Evolutionary conservation across 2,797 vertebrate genomes (phyloP), one percentile per base, ranked within the genome.

Genomic region (Lacerta bilineata): DNA sequence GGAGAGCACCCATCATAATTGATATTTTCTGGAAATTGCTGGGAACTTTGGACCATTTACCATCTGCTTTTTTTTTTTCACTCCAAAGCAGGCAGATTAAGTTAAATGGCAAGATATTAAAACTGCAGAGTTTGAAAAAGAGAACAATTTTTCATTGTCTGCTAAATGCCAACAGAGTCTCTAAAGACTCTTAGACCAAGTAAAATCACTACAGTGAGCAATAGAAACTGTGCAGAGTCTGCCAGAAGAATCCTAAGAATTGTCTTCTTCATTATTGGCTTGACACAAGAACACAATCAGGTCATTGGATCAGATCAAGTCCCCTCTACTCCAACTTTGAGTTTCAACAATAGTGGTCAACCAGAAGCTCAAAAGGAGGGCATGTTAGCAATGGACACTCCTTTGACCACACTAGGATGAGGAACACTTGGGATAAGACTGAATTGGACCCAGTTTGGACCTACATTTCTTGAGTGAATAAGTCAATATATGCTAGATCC

Each of bases 71-170:
- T 17, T 43, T 17, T 17, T 43, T 69, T 9, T 18, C 7, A 33
- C 61, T 64, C 71, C 59, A 75, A 66, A 89, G 77, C 77, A 66
- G 69, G 77, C 59, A 80, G 88, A 85, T 89, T 85, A n/a, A 75
- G 77, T 80, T 81, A 79, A 89, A 89, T 80, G 77, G 71, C 83
- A 89, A 80, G 83, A 80, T 85, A 85, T 81, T 80, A 80, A 75
- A 85, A 89, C 83, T 85, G 83, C 83, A 80, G 77, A 29, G 69
- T 85, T 85, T 75, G 69, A 66, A 81, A 83, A 85, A 64, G 41
- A 75, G 55, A 80, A 85, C 78, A 25, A 76, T 89, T 81, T 89
- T 89, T 80, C 78, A 89, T 81, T 85, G 88, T 89, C 88, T 89
- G 77, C 55, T 85, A 89, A 74, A 81, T 81, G 68, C 78, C 83